These are phyloP conservation scores for Littorina saxatilis DNA, from an alignment of 1,140 invertebrate genomes.

Conservation along the genomic window DNA sequence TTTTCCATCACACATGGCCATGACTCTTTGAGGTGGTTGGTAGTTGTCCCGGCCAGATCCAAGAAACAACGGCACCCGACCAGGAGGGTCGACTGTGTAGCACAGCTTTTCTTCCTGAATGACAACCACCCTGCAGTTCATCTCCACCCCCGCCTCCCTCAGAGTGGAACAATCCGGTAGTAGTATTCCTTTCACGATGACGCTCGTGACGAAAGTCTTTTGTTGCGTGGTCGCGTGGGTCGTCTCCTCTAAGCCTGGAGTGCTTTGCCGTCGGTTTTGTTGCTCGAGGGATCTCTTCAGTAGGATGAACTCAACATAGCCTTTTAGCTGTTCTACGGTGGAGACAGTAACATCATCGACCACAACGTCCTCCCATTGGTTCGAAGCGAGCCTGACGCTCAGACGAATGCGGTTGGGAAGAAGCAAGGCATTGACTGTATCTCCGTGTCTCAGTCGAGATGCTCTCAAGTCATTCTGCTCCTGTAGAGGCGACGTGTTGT, in stretches of 20 bases:
- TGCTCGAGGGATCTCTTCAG: neutral
- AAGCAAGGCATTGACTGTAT: neutral
- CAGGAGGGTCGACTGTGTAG: neutral
- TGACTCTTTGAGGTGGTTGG: neutral
- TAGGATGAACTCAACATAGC: neutral
- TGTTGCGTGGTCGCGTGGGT: too few relatives aligned
- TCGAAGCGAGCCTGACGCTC: neutral
- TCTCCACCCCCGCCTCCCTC: neutral
- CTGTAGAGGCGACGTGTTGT: neutral
- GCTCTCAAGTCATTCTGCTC: neutral
- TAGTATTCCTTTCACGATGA: neutral
- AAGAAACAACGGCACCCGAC: neutral
- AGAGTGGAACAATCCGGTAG: neutral
- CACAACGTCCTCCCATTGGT: neutral
- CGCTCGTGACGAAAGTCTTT: neutral
- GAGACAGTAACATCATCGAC: neutral
- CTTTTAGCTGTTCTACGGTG: neutral
- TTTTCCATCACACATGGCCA: constrained; percentile 2
- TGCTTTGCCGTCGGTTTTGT: neutral
- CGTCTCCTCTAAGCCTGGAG: neutral
- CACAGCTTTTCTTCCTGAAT: neutral
- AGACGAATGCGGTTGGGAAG: constrained; percentile 20
- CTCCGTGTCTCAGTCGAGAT: neutral
- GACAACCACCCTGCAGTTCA: constrained; percentile 1
- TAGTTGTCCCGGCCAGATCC: neutral